Evolutionary conservation across 37 sponge, comb jelly and placozoan species (phyloP).

Genomic region (Mnemiopsis leidyi): DNA sequence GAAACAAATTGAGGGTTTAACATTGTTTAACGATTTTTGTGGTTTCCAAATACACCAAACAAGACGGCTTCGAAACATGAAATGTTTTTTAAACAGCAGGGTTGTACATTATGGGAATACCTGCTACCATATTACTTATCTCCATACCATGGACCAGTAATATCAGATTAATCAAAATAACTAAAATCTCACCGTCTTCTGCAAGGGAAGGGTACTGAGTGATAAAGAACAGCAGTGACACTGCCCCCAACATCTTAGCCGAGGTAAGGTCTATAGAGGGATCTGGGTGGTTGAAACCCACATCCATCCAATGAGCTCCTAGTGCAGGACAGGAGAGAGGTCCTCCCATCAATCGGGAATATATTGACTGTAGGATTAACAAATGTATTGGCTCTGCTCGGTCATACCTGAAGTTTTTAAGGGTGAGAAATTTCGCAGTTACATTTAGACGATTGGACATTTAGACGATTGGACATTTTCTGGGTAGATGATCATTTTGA

Average conservation of each 20-base stretch:
- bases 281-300: conserved; percentile 56
- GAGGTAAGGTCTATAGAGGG: conserved; percentile 58
- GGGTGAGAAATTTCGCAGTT: too few species aligned
- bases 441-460: too few species aligned
- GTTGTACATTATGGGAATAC: too few species aligned
- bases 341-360: conserved; percentile 46
- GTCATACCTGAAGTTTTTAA: conserved; percentile 40
- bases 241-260: conserved; percentile 44
- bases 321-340: conserved; percentile 46
- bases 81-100: too few species aligned
- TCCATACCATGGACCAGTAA: too few species aligned
- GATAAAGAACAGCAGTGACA: conserved; percentile 32
- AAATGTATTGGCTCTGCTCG: conserved; percentile 46
- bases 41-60: neutral
- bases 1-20: conserved; percentile 1
- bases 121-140: too few species aligned
- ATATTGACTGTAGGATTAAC: conserved; percentile 54
- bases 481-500: too few species aligned
- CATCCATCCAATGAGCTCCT: conserved; percentile 61
- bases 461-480: too few species aligned
- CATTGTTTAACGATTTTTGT: neutral
- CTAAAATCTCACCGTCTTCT: conserved; percentile 47
- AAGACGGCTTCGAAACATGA: neutral
- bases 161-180: too few species aligned
- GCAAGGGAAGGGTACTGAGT: conserved; percentile 26